These are phyloP conservation scores for Ostrea edulis DNA, from an alignment of 1,140 invertebrate genomes.

Conservation along the genomic window DNA sequence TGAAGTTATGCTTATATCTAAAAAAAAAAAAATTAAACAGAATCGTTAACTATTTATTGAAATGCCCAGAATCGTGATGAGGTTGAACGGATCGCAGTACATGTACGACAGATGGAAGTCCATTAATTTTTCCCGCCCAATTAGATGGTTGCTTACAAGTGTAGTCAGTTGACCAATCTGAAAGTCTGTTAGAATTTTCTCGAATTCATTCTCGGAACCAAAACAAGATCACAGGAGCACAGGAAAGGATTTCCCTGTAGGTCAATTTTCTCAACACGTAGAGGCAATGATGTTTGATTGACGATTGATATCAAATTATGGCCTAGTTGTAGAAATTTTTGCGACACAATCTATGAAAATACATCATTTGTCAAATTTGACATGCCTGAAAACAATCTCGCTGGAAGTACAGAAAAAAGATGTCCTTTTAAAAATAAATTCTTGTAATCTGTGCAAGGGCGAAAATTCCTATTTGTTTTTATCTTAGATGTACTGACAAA, in stretches of 20 bases:
- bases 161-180: constrained; percentile 13
- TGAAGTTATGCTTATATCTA: no score
- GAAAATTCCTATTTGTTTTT: background rate
- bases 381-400: background rate
- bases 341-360: background rate
- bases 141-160: background rate
- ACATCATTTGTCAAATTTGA: background rate
- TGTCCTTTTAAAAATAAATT: background rate
- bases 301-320: constrained; percentile 16
- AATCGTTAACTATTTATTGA: no score
- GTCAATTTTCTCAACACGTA: background rate
- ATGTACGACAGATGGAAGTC: constrained; percentile 27
- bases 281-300: constrained; percentile 15
- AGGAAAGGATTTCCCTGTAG: constrained; percentile 40
- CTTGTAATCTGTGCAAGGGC: background rate
- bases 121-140: background rate
- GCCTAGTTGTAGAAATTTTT: background rate
- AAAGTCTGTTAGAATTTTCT: no score
- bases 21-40: no score
- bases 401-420: background rate
- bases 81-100: constrained; percentile 13
- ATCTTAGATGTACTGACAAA: no score
- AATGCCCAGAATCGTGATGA: background rate
- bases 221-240: constrained; percentile 43
- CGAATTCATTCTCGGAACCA: constrained; percentile 42